Percentiles rank a stretch among this genome's conserved stretches.
phyloP scores from a whole-genome alignment of 2,888 invertebrate species.

The Drosophila yooni region DNA sequence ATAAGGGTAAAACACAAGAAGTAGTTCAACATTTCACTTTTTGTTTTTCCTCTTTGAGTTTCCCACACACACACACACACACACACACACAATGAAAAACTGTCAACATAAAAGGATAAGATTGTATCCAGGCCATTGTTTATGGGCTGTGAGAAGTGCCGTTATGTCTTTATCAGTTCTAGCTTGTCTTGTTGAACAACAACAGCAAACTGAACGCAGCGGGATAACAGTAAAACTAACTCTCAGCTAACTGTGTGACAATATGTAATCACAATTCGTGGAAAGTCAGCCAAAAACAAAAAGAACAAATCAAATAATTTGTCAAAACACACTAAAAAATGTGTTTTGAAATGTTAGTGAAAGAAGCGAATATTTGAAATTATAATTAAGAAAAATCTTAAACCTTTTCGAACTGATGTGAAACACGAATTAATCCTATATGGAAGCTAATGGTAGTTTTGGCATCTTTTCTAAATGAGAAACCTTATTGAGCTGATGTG shows the following conservation, averaged over 20 bases:
- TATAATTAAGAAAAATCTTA: background rate
- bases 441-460: background rate
- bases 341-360: slow-evolving; percentile 1
- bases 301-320: slow-evolving; percentile 9
- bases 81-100: slow-evolving; percentile 29
- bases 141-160: slow-evolving; percentile 58
- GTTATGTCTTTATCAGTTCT: slow-evolving; percentile 56
- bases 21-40: slow-evolving; percentile 29
- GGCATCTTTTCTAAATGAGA: background rate
- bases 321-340: slow-evolving; percentile 17
- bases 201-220: slow-evolving; percentile 33
- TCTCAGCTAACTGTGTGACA: slow-evolving; percentile 14
- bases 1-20: slow-evolving; percentile 43
- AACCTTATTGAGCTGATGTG: background rate
- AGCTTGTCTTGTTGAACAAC: slow-evolving; percentile 20
- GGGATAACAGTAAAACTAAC: slow-evolving; percentile 31
- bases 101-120: slow-evolving; percentile 50
- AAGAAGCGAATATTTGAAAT: background rate
- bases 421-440: background rate
- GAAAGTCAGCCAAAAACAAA: slow-evolving; percentile 17
- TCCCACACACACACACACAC: slow-evolving; percentile 45
- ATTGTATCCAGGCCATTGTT: slow-evolving; percentile 40
- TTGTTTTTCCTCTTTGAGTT: slow-evolving; percentile 21
- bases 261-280: slow-evolving; percentile 41
- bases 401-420: background rate